Percentiles rank a stretch among this genome's conserved stretches.
Conservation (phyloP, 2,888 invertebrate species). For the Brassicogethes aeneus region DNA sequence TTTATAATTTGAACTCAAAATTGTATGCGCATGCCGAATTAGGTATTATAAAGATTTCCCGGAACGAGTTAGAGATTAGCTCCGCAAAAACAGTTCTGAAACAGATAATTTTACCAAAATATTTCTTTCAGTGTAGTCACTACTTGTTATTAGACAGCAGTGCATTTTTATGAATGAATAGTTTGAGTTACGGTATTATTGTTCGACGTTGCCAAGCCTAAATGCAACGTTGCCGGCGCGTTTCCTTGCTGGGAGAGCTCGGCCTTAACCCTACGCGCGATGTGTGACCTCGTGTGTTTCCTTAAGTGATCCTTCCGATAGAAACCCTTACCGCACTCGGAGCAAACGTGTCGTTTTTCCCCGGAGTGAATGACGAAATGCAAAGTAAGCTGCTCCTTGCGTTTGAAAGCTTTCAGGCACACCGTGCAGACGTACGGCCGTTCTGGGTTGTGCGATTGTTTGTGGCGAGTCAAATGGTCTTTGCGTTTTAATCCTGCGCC, state of each 20-base stretch:
- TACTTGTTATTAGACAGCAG: too few relatives aligned
- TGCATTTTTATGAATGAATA: too few relatives aligned
- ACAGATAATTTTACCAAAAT: too few relatives aligned
- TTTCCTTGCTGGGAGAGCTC: constrained; percentile 67
- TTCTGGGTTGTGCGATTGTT: constrained; percentile 82
- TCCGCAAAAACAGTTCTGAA: too few relatives aligned
- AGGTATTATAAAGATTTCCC: too few relatives aligned
- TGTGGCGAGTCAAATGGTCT: constrained; percentile 79
- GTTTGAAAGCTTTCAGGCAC: constrained; percentile 79
- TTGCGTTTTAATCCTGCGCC: constrained; percentile 81
- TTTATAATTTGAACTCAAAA: too few relatives aligned
- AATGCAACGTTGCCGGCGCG: constrained; percentile 6
- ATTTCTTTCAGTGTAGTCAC: too few relatives aligned
- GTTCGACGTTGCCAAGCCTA: constrained; percentile 21
- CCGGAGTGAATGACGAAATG: constrained; percentile 88
- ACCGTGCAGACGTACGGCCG: constrained; percentile 82
- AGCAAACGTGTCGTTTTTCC: constrained; percentile 78
- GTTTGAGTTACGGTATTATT: constrained; percentile 21
- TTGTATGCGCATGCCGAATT: too few relatives aligned
- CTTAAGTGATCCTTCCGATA: constrained; percentile 81
- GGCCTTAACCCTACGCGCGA: constrained; percentile 76
- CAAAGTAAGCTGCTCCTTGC: constrained; percentile 79
- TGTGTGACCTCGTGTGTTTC: constrained; percentile 78
- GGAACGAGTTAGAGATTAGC: too few relatives aligned
- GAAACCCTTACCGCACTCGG: constrained; percentile 83